Percentiles rank a stretch among this genome's conserved stretches.
Conservation (phyloP, 2,888 invertebrate genomes). For the Coenonympha arcania region DNA sequence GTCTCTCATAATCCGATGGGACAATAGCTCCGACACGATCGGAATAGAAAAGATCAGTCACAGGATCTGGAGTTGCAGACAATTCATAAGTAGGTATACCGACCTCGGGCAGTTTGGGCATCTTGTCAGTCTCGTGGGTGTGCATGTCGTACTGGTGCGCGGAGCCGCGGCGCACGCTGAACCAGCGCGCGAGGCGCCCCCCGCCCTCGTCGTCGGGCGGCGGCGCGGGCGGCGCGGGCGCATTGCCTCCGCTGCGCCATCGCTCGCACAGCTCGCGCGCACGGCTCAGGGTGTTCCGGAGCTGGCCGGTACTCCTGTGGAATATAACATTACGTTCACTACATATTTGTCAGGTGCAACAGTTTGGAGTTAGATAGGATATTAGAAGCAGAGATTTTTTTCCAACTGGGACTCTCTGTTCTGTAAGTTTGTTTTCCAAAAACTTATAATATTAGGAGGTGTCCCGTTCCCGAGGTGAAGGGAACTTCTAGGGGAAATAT, state of each 20-base stretch:
- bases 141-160: slow-evolving; percentile 86
- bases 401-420: no score
- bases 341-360: no score
- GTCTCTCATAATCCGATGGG: no score
- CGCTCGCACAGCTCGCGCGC: slow-evolving; percentile 88
- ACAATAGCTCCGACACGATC: no score
- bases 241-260: slow-evolving; percentile 75
- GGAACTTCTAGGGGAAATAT: no score
- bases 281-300: slow-evolving; percentile 85
- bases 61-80: no score
- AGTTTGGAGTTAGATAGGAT: no score
- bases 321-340: background rate
- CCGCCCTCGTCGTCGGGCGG: slow-evolving; percentile 77
- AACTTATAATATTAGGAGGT: no score
- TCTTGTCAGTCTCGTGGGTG: slow-evolving; percentile 72
- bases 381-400: no score
- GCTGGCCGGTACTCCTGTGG: slow-evolving; percentile 81
- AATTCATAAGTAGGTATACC: slow-evolving; percentile 18
- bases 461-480: no score
- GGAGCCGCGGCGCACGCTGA: slow-evolving; percentile 87
- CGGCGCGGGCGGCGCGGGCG: slow-evolving; percentile 49
- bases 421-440: no score
- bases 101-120: slow-evolving; percentile 89
- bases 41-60: no score
- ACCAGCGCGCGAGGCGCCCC: slow-evolving; percentile 88